Evolutionary conservation across 2,113 vertebrate genomes (phyloP).

Genomic region (Gallinago jamesoni): DNA sequence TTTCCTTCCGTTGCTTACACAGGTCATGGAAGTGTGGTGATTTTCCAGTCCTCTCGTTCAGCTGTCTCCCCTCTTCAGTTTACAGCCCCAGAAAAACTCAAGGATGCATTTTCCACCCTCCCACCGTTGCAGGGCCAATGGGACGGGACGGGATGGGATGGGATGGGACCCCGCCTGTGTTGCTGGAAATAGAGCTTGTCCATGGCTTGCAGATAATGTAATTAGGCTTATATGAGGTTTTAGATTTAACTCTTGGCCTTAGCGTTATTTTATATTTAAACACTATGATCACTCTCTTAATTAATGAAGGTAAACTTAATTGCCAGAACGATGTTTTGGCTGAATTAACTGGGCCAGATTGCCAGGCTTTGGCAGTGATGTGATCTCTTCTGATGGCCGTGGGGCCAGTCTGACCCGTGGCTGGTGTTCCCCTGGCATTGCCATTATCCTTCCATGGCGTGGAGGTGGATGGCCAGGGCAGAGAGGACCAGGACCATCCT

Average conservation of each 20-base stretch:
- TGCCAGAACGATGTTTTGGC: not conserved
- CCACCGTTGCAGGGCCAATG: rapidly evolving
- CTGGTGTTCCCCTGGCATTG: not conserved
- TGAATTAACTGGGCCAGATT: not conserved
- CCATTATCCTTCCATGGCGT: rapidly evolving
- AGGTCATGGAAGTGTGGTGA: not conserved
- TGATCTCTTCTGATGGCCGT: not conserved
- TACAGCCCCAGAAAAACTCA: not conserved
- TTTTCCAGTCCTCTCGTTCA: not conserved
- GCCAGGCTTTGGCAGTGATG: not conserved
- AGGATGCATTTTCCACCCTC: not conserved
- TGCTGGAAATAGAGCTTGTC: not conserved
- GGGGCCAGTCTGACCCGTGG: not conserved
- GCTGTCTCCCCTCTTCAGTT: not conserved
- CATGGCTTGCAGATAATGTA: not conserved
- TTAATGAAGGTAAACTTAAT: not conserved
- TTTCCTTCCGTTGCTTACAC: not conserved
- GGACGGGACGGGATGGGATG: not conserved
- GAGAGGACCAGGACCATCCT: not conserved
- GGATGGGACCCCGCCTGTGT: not conserved
- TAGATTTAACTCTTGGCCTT: not conserved
- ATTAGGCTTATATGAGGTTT: not conserved
- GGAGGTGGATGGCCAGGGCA: not conserved
- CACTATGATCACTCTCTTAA: not conserved
- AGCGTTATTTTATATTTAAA: not conserved